Conservation (phyloP, 1,140 invertebrate genomes). For the Macrobrachium nipponense region DNA sequence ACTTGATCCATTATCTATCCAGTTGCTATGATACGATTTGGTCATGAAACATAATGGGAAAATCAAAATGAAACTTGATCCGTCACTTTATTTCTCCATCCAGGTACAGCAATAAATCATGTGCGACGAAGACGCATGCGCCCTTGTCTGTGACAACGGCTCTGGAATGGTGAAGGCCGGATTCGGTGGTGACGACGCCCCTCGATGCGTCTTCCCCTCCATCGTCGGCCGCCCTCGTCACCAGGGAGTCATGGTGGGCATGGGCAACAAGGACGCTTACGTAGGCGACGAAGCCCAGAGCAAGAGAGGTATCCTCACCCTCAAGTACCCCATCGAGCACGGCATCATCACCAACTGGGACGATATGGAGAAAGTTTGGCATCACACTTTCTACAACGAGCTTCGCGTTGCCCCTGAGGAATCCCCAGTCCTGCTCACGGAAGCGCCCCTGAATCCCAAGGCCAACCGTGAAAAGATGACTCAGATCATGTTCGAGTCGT, state of each 20-base stretch:
- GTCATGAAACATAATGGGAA: too few relatives aligned
- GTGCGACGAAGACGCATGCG: conserved; percentile 73
- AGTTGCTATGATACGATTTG: neutral
- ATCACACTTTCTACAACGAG: conserved; percentile 96
- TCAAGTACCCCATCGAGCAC: conserved; percentile 95
- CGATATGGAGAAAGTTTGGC: conserved; percentile 98
- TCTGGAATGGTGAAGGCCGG: conserved; percentile 78
- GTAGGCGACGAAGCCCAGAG: conserved; percentile 93
- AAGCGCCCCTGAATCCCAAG: conserved; percentile 91
- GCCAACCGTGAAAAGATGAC: conserved; percentile 91
- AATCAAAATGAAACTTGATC: too few relatives aligned
- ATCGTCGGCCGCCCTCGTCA: conserved; percentile 75
- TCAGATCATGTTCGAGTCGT: conserved; percentile 93
- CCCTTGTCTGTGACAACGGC: conserved; percentile 76
- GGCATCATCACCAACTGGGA: conserved; percentile 97
- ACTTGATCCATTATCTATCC: neutral
- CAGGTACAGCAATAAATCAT: neutral
- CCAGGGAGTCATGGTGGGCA: conserved; percentile 89
- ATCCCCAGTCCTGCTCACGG: conserved; percentile 89
- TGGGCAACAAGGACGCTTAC: conserved; percentile 91
- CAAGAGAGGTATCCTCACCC: conserved; percentile 89
- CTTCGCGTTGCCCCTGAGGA: conserved; percentile 94
- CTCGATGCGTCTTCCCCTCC: conserved; percentile 90
- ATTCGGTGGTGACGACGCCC: conserved; percentile 86
- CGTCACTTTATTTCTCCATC: too few relatives aligned